A percentile compares a stretch with the other conserved stretches of the same genome.
Evolutionary conservation across 2,797 vertebrate species (phyloP).

Genomic region (Gymnothorax reevesii): DNA sequence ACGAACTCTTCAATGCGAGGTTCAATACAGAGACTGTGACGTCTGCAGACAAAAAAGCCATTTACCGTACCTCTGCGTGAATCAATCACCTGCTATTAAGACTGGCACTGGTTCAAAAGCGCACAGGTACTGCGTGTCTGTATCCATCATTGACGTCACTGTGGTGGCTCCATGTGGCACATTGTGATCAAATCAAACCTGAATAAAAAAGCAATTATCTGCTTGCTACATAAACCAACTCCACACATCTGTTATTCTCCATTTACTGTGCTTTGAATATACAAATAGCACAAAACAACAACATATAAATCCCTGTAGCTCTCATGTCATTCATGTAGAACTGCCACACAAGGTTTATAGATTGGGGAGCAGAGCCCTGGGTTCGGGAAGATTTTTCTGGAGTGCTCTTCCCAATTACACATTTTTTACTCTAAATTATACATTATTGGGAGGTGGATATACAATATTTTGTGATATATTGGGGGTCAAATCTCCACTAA

Average conservation of each 20-base stretch:
- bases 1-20: background rate
- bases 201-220: constrained; percentile 46
- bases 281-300: background rate
- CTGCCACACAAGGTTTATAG: no score
- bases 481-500: no score
- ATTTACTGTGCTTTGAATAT: background rate
- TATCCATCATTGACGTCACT: background rate
- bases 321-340: background rate
- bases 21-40: background rate
- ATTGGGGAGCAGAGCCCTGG: no score
- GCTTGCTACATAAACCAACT: constrained; percentile 65
- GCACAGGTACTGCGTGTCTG: background rate
- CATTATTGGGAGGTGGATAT: no score
- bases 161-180: background rate
- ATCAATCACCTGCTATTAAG: constrained; percentile 9
- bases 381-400: no score
- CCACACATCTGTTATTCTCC: constrained; percentile 66
- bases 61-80: background rate
- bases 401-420: no score
- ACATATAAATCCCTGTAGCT: background rate
- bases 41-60: background rate
- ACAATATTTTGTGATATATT: no score
- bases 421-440: no score
- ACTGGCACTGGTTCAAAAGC: background rate
- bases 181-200: background rate